Percentiles rank a stretch among this genome's conserved stretches.
phyloP scores from a whole-genome alignment of 2,113 vertebrate species.

The Arothron firmamentum region DNA sequence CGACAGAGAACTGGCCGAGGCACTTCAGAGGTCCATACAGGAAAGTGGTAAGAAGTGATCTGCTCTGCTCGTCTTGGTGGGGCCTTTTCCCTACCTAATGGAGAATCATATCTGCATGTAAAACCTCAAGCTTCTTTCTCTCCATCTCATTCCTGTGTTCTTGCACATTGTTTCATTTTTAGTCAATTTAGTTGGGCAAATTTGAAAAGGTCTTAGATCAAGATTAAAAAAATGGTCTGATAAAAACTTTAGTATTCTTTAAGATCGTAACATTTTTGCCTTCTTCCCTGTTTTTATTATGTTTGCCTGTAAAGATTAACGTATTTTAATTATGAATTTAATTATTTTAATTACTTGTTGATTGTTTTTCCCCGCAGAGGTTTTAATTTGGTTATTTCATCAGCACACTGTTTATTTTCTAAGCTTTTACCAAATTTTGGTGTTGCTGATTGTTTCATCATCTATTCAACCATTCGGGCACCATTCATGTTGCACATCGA shows the following conservation, averaged over 20 bases:
- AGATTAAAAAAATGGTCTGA: not conserved
- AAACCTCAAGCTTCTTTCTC: slow-evolving; percentile 60
- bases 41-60: slow-evolving; percentile 84
- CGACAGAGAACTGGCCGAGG: slow-evolving; percentile 93
- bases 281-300: not conserved
- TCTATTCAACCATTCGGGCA: too few species aligned
- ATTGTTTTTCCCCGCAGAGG: too few species aligned
- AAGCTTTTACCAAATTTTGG: too few species aligned
- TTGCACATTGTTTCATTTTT: not conserved
- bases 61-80: slow-evolving; percentile 27
- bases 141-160: slow-evolving; percentile 51
- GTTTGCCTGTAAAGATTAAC: not conserved
- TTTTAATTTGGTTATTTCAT: too few species aligned
- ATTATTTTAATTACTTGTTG: not conserved
- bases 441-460: too few species aligned
- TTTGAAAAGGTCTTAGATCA: slow-evolving; percentile 14
- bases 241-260: too few species aligned
- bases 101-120: slow-evolving; percentile 63
- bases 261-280: not conserved
- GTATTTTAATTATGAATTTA: not conserved
- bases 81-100: slow-evolving; percentile 37
- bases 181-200: slow-evolving; percentile 29
- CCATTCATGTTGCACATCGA: too few species aligned
- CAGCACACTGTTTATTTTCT: too few species aligned
- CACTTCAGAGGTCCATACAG: slow-evolving; percentile 92